Evolutionary conservation across 2,797 vertebrate species (phyloP).

Genomic region (Bradypodion ventrale): DNA sequence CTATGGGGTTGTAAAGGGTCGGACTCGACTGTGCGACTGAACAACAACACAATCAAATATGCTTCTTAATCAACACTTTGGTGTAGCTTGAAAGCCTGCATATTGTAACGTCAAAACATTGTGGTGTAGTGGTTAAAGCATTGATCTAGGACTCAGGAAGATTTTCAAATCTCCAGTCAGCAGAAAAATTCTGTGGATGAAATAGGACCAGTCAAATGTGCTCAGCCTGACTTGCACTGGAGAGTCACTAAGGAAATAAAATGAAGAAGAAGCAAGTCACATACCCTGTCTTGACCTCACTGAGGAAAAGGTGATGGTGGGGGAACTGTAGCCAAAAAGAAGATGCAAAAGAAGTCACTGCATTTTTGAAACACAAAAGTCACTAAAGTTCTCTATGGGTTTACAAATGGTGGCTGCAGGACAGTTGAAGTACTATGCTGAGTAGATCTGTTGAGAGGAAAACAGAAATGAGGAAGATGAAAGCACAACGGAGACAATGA

Average conservation of each 20-base stretch:
- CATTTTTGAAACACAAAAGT: slow-evolving; percentile 25
- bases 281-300: too few species aligned
- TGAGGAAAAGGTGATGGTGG: too few species aligned
- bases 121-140: neutral
- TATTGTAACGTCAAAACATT: neutral
- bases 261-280: too few species aligned
- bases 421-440: neutral
- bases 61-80: neutral
- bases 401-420: neutral
- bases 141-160: too few species aligned
- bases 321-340: too few species aligned
- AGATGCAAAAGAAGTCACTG: slow-evolving; percentile 10
- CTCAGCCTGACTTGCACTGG: too few species aligned
- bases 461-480: slow-evolving; percentile 2
- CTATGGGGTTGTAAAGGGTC: too few species aligned
- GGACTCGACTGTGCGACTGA: too few species aligned
- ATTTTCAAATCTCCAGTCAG: too few species aligned
- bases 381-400: neutral
- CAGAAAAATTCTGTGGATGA: too few species aligned
- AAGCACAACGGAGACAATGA: neutral
- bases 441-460: slow-evolving; percentile 32
- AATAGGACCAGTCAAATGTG: too few species aligned
- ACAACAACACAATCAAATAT: neutral
- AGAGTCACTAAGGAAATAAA: too few species aligned
- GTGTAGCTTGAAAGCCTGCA: neutral